These are phyloP conservation scores for Leucania comma DNA, from an alignment of 2,888 invertebrate genomes.

Conservation along the genomic window DNA sequence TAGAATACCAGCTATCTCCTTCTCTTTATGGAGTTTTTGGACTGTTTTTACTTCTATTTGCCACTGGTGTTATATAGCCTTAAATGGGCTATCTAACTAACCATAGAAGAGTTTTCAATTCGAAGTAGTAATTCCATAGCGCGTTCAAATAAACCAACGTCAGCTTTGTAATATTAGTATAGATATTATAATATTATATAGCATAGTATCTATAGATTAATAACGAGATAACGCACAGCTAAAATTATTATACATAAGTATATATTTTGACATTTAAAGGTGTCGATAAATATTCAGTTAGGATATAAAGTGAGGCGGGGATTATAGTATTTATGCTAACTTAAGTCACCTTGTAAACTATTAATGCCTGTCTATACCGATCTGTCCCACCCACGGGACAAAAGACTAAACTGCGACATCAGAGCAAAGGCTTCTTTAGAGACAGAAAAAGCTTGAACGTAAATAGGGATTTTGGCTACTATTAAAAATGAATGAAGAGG, in stretches of 20 bases:
- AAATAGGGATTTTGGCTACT: background rate
- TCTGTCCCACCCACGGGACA: constrained; percentile 7
- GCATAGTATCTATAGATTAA: too few species aligned
- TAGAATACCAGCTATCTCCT: too few species aligned
- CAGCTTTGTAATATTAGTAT: too few species aligned
- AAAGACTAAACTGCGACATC: background rate
- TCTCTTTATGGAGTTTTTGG: too few species aligned
- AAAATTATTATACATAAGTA: background rate
- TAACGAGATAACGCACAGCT: background rate
- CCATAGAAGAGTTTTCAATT: too few species aligned
- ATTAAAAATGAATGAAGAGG: background rate
- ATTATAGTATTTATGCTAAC: constrained; percentile 31
- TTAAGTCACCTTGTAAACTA: constrained; percentile 15
- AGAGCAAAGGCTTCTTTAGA: background rate
- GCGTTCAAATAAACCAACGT: too few species aligned
- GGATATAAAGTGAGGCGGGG: background rate
- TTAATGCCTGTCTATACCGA: constrained; percentile 9
- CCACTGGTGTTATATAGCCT: too few species aligned
- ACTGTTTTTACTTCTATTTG: too few species aligned
- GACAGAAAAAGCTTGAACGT: background rate
- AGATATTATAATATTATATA: too few species aligned
- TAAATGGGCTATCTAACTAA: too few species aligned
- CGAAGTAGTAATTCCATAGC: too few species aligned
- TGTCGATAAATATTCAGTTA: constrained; percentile 19
- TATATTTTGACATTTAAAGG: constrained; percentile 2